Conservation (phyloP, 1,140 invertebrate genomes). For the Cydia pomonella region DNA sequence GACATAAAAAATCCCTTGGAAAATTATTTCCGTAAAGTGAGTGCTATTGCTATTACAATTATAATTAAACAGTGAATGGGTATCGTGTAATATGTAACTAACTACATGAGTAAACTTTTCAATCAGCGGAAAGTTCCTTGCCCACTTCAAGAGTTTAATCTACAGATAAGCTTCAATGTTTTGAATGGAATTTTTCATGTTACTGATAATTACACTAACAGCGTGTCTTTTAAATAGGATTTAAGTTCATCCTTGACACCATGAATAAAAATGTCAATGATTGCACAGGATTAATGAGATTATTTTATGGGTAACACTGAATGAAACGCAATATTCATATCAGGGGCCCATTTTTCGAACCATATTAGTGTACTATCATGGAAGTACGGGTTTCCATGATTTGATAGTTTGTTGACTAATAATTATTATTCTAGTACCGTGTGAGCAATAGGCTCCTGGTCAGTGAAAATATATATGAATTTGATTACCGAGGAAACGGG, state of each 20-base stretch:
- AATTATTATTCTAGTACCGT: too few relatives aligned
- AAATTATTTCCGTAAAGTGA: not conserved
- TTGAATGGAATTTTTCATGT: conserved; percentile 59
- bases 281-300: not conserved
- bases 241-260: not conserved
- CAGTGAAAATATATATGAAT: too few relatives aligned
- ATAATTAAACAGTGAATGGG: not conserved
- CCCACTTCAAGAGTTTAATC: conserved; percentile 48
- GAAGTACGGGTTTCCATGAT: too few relatives aligned
- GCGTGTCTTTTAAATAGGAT: not conserved
- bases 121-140: conserved; percentile 55
- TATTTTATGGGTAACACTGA: not conserved
- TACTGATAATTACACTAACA: conserved; percentile 15
- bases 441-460: too few relatives aligned
- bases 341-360: too few relatives aligned
- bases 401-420: too few relatives aligned
- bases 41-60: not conserved
- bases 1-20: too few relatives aligned
- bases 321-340: too few relatives aligned
- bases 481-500: too few relatives aligned
- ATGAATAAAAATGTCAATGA: not conserved
- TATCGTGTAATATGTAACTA: not conserved
- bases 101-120: conserved; percentile 22
- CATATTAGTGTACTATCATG: too few relatives aligned
- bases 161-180: conserved; percentile 47